A percentile compares a stretch with the other conserved stretches of the same genome.
phyloP scores from a whole-genome alignment of 2,797 vertebrate species.

The Phylloscopus collybita region DNA sequence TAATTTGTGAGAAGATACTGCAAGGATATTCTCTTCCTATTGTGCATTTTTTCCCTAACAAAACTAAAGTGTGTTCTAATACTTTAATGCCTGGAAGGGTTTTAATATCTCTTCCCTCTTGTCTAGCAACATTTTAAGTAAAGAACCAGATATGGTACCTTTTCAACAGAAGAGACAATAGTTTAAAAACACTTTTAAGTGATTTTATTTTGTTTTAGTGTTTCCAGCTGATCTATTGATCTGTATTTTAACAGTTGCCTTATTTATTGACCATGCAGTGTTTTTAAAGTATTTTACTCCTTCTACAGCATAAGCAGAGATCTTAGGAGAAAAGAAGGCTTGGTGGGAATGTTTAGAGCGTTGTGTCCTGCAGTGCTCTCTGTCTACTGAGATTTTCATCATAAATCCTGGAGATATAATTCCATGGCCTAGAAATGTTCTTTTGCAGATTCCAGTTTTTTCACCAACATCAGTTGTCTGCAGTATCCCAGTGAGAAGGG shows the following conservation, averaged over 20 bases:
- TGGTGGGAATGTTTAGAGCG: background rate
- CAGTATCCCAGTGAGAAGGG: background rate
- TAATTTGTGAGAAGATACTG: constrained; percentile 15
- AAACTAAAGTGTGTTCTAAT: constrained; percentile 17
- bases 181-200: background rate
- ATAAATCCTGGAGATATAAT: background rate
- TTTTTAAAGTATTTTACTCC: constrained; percentile 7
- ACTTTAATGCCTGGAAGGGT: constrained; percentile 21
- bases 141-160: background rate
- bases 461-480: background rate
- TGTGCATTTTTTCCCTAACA: background rate
- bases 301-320: background rate
- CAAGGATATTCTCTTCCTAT: constrained; percentile 15
- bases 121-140: background rate
- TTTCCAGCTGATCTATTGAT: constrained; percentile 31
- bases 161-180: background rate
- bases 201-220: background rate
- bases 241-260: background rate
- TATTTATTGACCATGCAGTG: background rate
- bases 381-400: background rate
- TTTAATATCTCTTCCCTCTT: constrained; percentile 17
- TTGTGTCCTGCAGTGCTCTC: background rate
- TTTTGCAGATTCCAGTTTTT: background rate
- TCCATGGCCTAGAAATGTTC: background rate
- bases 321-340: background rate